Conservation (phyloP, 2,113 vertebrate genomes). For the Sorex araneus region DNA sequence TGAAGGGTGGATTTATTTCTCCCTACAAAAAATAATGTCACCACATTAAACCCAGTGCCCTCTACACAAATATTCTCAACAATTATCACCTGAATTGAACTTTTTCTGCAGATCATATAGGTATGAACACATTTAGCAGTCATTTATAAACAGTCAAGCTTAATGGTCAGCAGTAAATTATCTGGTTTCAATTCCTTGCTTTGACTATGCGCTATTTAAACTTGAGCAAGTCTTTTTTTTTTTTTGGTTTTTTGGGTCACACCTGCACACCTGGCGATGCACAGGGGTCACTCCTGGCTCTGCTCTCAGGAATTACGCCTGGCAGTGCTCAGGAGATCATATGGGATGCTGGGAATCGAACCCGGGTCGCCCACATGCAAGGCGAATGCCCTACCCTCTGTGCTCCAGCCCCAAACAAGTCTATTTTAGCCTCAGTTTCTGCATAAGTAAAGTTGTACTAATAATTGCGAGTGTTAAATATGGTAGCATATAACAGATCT, state of each 20-base stretch:
- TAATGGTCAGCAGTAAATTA: not conserved
- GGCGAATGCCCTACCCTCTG: too few species aligned
- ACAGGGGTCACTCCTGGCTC: too few species aligned
- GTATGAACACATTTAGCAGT: not conserved
- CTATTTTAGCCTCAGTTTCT: not conserved
- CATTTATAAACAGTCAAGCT: not conserved
- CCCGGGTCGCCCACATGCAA: too few species aligned
- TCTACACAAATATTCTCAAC: not conserved
- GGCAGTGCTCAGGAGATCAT: too few species aligned
- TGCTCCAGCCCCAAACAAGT: too few species aligned
- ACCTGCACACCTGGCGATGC: too few species aligned
- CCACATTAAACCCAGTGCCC: not conserved
- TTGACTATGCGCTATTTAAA: not conserved
- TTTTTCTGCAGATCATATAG: not conserved
- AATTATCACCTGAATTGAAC: not conserved
- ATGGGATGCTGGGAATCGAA: too few species aligned
- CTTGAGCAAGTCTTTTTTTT: too few species aligned
- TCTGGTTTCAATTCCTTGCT: slow-evolving; percentile 1
- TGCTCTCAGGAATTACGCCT: too few species aligned
- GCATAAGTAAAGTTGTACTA: not conserved
- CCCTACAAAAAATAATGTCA: not conserved
- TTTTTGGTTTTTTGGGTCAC: too few species aligned
- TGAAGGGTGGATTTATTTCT: not conserved
- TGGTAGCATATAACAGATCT: not conserved
- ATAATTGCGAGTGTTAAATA: not conserved